phyloP scores from a whole-genome alignment of 2,113 vertebrate species.

The Lethenteron camtschaticum region DNA sequence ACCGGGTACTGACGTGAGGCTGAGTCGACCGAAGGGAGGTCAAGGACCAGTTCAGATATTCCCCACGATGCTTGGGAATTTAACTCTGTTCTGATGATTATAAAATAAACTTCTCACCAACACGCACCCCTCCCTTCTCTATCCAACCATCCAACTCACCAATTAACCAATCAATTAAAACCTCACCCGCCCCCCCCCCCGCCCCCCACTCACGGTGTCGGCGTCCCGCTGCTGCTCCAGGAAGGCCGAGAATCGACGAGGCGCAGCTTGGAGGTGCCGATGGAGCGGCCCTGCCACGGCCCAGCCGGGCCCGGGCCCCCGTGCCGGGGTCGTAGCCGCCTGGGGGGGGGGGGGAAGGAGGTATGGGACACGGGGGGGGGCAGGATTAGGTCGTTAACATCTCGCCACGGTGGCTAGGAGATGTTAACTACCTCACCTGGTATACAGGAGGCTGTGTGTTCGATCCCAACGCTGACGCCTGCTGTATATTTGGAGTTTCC shows the following conservation, averaged over 20 bases:
- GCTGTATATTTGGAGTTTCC: too few relatives aligned
- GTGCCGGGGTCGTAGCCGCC: too few relatives aligned
- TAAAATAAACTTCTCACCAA: not conserved
- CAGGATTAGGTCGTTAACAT: too few relatives aligned
- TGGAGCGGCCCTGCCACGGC: slow-evolving; percentile 69
- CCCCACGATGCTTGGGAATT: not conserved
- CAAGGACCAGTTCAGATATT: not conserved
- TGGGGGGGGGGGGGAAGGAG: too few relatives aligned
- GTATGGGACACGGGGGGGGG: too few relatives aligned
- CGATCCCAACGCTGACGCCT: too few relatives aligned
- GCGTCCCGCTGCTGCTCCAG: slow-evolving; percentile 71
- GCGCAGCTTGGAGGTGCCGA: slow-evolving; percentile 65
- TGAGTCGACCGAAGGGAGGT: too few relatives aligned
- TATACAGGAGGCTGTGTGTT: too few relatives aligned
- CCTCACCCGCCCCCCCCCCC: not conserved
- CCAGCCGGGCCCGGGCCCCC: slow-evolving; percentile 22
- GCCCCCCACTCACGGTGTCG: slow-evolving; percentile 39
- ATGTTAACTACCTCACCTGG: too few relatives aligned
- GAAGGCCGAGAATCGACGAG: slow-evolving; percentile 88
- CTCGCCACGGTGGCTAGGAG: too few relatives aligned
- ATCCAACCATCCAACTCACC: not conserved
- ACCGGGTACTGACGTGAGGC: too few relatives aligned
- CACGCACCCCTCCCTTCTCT: not conserved
- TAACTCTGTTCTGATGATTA: not conserved
- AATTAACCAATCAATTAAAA: not conserved